A percentile compares a stretch with the other conserved stretches of the same genome.
Evolutionary conservation across 2,888 invertebrate species (phyloP).

Genomic region (Agrochola macilenta): DNA sequence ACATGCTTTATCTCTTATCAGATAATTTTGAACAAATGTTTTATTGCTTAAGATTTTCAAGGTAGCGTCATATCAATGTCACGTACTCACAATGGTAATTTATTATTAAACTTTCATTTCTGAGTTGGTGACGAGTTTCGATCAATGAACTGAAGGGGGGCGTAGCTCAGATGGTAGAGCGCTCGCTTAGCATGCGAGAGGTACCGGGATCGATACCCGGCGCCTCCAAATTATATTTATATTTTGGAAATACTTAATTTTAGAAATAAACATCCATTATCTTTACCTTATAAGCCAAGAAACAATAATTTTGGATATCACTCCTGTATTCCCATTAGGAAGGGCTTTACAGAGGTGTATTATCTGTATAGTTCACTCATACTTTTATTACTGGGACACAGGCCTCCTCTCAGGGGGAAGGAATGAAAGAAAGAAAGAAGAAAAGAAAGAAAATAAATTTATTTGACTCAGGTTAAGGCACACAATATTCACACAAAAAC

Average conservation of each 20-base stretch:
- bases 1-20: conserved; percentile 30
- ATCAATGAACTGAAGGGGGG: conserved; percentile 74
- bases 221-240: conserved; percentile 83
- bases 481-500: too few species aligned
- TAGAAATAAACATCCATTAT: neutral
- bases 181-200: conserved; percentile 91
- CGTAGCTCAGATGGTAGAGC: conserved; percentile 91
- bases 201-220: conserved; percentile 91
- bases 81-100: conserved; percentile 12
- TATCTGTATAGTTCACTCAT: too few species aligned
- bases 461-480: too few species aligned
- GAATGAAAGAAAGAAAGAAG: too few species aligned
- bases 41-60: conserved; percentile 52
- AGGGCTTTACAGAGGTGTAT: neutral
- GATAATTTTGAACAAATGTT: conserved; percentile 39
- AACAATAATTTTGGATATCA: neutral
- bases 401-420: too few species aligned
- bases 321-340: neutral
- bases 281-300: neutral
- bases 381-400: too few species aligned
- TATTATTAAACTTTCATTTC: conserved; percentile 28
- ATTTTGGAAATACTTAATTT: neutral
- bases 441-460: too few species aligned
- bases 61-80: conserved; percentile 34
- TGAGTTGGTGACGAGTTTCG: conserved; percentile 18